phyloP scores from a whole-genome alignment of 2,888 invertebrate genomes.

The Icerya purchasi region DNA sequence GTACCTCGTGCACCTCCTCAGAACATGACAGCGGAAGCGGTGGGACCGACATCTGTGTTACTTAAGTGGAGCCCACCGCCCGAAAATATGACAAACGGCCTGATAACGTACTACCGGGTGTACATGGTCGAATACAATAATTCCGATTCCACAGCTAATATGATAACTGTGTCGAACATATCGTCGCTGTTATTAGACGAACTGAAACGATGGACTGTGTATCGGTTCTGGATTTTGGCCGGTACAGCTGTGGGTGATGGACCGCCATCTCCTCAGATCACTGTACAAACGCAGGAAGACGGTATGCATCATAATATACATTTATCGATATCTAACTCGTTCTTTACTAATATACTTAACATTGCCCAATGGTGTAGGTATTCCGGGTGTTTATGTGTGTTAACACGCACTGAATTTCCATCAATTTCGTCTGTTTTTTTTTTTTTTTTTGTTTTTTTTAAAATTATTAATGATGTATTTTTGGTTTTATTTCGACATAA shows the following conservation, averaged over 20 bases:
- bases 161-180: slow-evolving; percentile 49
- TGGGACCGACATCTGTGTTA: slow-evolving; percentile 70
- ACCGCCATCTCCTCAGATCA: slow-evolving; percentile 74
- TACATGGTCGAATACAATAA: slow-evolving; percentile 66
- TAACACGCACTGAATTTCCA: too few relatives aligned
- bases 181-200: slow-evolving; percentile 67
- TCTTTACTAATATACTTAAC: too few relatives aligned
- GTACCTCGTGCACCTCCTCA: slow-evolving; percentile 93
- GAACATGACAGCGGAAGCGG: slow-evolving; percentile 73
- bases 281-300: slow-evolving; percentile 90
- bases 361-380: too few relatives aligned
- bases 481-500: too few relatives aligned
- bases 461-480: too few relatives aligned
- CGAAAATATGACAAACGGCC: slow-evolving; percentile 71
- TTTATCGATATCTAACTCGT: too few relatives aligned
- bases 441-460: too few relatives aligned
- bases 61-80: slow-evolving; percentile 87
- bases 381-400: too few relatives aligned
- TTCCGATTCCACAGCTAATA: slow-evolving; percentile 63
- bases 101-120: slow-evolving; percentile 86
- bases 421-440: too few relatives aligned
- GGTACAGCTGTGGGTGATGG: slow-evolving; percentile 94
- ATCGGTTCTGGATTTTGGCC: slow-evolving; percentile 89
- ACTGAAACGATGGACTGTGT: slow-evolving; percentile 84
- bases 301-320: slow-evolving; percentile 66